Base-by-base conservation (phyloP, 2,888 invertebrate genomes). In the Drosophila mimica region DNA sequence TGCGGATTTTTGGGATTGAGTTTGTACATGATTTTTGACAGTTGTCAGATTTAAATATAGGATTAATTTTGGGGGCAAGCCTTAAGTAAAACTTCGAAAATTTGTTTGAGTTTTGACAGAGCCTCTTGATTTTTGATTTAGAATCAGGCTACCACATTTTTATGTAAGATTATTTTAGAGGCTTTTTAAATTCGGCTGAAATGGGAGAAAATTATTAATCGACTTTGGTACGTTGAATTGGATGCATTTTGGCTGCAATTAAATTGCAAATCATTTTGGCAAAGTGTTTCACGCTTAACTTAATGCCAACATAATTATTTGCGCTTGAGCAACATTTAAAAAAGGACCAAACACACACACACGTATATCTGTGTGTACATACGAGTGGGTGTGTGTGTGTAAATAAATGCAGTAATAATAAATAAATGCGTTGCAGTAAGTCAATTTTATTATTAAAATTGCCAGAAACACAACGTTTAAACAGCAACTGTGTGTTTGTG, bases 261-360 rank as follows among this genome's bases (percentile, higher is more conserved):
- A 77, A 84, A 84, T 82, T 77, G 70, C 68, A 66, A 57, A 77
- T 79, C 64, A 75, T 75, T 79, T 74, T 71, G 62, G 72, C 78
- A 90, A 88, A 88, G 90, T 88, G 80, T 71, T 88, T 90, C 60
- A 81, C 82, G 86, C 89, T 87, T 73, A 78, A 87, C 76, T 88
- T 86, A 81, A 83, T 76, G 64, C 81, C 72, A 88, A 71, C 83
- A 90, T 86, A 83, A 87, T 87, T 88, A 88, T 86, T 88, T 86
- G 67, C 78, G 72, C 79, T 82, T 66, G 73, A 89, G 73, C 70
- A 81, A 81, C 74, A 84, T 81, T 79, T 15, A 28, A 83, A 77
- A 77, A 75, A 74, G 43, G 36, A 34, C 52, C 67, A 17, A 15
- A 15, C n/a, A 33, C 34, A 36, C 38, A 52, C 5, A 28, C 13